Evolutionary conservation across 92 coral and sea anemone species (phyloP).

Genomic region (Palythoa heliodiscus): DNA sequence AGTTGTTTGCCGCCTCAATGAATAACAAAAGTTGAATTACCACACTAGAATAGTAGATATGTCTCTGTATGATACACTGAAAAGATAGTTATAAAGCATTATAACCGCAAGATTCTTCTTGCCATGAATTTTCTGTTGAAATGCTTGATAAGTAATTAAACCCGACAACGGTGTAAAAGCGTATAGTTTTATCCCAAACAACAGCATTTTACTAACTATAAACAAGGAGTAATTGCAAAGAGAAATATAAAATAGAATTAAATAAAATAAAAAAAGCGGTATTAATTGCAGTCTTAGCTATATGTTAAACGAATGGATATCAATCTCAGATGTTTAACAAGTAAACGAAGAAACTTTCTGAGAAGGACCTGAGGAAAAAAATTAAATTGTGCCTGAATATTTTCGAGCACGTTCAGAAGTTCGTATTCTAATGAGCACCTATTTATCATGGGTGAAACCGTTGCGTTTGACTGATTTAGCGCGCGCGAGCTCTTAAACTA

Average conservation of each 20-base stretch:
- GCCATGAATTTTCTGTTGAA: slow-evolving; percentile 6
- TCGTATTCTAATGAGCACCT: not conserved
- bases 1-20: slow-evolving; percentile 4
- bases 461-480: slow-evolving; percentile 1
- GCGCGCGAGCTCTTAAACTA: slow-evolving; percentile 13
- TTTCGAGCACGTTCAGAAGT: not conserved
- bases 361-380: not conserved
- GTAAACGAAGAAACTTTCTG: not conserved
- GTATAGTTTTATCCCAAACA: slow-evolving; percentile 3
- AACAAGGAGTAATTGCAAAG: not conserved
- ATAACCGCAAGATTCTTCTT: slow-evolving; percentile 24
- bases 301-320: not conserved
- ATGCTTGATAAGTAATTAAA: slow-evolving; percentile 27
- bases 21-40: slow-evolving; percentile 1
- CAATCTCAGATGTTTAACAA: not conserved
- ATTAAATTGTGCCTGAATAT: no score
- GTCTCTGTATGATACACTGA: slow-evolving; percentile 10
- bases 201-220: slow-evolving; percentile 34
- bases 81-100: not conserved
- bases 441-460: not conserved
- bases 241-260: no score
- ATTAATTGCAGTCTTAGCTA: not conserved
- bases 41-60: slow-evolving; percentile 16
- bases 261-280: no score
- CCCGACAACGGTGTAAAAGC: slow-evolving; percentile 3